phyloP scores from a whole-genome alignment of 2,113 vertebrate genomes.

The Synchiropus splendidus region DNA sequence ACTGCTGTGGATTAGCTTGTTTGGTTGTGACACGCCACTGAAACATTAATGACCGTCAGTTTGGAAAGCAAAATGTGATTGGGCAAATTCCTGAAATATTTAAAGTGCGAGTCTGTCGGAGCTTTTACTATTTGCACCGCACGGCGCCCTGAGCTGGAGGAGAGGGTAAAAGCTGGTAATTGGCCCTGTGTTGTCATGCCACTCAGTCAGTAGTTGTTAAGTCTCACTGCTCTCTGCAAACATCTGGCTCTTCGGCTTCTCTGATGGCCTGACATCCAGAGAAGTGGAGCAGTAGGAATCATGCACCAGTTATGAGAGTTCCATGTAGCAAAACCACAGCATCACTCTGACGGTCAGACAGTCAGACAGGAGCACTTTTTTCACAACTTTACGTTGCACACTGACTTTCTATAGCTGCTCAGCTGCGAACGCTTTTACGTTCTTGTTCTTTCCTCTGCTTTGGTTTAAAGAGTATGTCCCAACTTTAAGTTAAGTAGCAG shows the following conservation, averaged over 20 bases:
- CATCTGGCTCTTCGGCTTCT: conserved; percentile 25
- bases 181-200: conserved; percentile 77
- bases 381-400: too few species aligned
- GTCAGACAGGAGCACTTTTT: too few species aligned
- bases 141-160: conserved; percentile 78
- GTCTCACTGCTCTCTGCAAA: conserved; percentile 19
- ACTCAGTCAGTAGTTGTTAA: conserved; percentile 63
- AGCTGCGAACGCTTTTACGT: too few species aligned
- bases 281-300: conserved; percentile 4
- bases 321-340: not conserved
- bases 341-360: too few species aligned
- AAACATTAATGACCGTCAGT: conserved; percentile 97
- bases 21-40: conserved; percentile 84
- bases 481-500: too few species aligned
- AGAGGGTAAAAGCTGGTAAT: conserved; percentile 83
- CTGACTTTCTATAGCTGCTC: too few species aligned
- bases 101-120: conserved; percentile 92
- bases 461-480: too few species aligned
- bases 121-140: conserved; percentile 81
- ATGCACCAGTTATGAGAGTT: conserved; percentile 7
- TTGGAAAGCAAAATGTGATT: conserved; percentile 89
- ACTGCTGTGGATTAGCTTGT: conserved; percentile 82
- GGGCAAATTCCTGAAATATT: conserved; percentile 99
- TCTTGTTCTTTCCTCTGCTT: too few species aligned
- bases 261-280: conserved; percentile 22